phyloP scores from a whole-genome alignment of 1,140 invertebrate genomes.

The Zaprionus nigranus region DNA sequence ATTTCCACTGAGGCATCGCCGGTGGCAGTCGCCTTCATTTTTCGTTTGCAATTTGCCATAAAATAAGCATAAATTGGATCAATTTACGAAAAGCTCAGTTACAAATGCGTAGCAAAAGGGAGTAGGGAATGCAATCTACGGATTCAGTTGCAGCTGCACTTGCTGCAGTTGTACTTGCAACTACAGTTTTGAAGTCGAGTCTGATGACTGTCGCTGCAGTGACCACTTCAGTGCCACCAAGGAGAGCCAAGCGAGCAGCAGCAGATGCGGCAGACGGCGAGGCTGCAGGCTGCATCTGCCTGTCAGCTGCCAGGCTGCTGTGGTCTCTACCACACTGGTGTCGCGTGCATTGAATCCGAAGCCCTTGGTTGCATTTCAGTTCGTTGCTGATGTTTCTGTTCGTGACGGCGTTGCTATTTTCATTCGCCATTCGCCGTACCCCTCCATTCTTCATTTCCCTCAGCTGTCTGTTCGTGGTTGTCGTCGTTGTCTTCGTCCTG shows the following conservation, averaged over 20 bases:
- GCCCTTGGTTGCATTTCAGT: conserved; percentile 70
- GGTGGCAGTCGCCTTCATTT: conserved; percentile 40
- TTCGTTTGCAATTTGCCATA: conserved; percentile 77
- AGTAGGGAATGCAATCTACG: conserved; percentile 42
- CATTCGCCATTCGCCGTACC: conserved; percentile 19
- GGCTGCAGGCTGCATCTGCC: conserved; percentile 38
- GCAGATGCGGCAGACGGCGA: conserved; percentile 4
- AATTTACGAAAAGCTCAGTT: conserved; percentile 77
- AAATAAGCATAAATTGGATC: conserved; percentile 82
- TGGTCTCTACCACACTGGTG: conserved; percentile 56
- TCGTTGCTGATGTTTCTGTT: conserved; percentile 42
- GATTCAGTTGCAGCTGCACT: conserved; percentile 41
- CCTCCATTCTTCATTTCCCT: neutral
- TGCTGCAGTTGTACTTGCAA: neutral
- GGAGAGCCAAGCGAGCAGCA: conserved; percentile 24
- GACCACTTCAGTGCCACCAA: conserved; percentile 48
- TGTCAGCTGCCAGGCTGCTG: conserved; percentile 37
- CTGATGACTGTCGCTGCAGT: conserved; percentile 60
- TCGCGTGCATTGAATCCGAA: conserved; percentile 74
- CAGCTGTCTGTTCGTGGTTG: conserved; percentile 4
- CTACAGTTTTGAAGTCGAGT: conserved; percentile 17
- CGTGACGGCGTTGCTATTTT: conserved; percentile 38
- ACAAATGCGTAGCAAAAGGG: conserved; percentile 64
- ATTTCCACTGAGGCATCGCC: conserved; percentile 11
- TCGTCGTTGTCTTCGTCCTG: conserved; percentile 43